Percentiles rank a stretch among this genome's conserved stretches.
Evolutionary conservation across 2,888 invertebrate species (phyloP).

Genomic region (Cataglyphis altisquamis): DNA sequence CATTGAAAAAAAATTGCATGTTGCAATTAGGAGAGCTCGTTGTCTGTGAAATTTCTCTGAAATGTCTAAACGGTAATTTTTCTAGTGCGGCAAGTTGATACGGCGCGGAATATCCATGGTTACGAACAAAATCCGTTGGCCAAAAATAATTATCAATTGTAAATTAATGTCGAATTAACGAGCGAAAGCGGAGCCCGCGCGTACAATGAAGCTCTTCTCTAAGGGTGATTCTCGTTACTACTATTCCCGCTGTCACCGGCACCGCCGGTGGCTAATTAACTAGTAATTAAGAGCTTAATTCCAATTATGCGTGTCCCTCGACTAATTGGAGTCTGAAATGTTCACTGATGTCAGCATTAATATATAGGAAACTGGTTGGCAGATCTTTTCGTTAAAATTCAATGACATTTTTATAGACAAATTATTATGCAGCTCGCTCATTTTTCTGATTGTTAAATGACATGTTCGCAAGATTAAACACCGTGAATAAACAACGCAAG

Average conservation of each 20-base stretch:
- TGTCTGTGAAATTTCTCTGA: background rate
- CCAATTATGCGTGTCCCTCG: constrained; percentile 81
- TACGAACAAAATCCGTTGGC: constrained; percentile 59
- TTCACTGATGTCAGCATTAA: constrained; percentile 71
- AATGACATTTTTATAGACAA: background rate
- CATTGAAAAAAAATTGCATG: background rate
- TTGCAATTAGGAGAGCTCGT: background rate
- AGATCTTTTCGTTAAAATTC: constrained; percentile 2
- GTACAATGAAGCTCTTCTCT: constrained; percentile 76
- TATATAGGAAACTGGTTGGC: background rate
- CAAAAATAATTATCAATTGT: constrained; percentile 82
- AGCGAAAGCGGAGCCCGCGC: constrained; percentile 69
- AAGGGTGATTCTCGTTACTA: constrained; percentile 74
- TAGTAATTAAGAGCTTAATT: constrained; percentile 83
- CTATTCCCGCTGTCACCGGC: constrained; percentile 61
- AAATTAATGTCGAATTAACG: constrained; percentile 82
- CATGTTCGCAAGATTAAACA: background rate
- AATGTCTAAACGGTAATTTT: constrained; percentile 54
- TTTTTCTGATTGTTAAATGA: background rate
- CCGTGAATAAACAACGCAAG: background rate
- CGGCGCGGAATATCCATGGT: constrained; percentile 7
- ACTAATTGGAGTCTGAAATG: constrained; percentile 83
- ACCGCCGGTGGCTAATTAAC: constrained; percentile 81
- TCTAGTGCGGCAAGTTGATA: background rate
- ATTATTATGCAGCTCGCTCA: background rate